Evolutionary conservation across 2,888 invertebrate species (phyloP), one percentile per base, ranked within the genome.

Genomic region (Tetrapedia diversipes): DNA sequence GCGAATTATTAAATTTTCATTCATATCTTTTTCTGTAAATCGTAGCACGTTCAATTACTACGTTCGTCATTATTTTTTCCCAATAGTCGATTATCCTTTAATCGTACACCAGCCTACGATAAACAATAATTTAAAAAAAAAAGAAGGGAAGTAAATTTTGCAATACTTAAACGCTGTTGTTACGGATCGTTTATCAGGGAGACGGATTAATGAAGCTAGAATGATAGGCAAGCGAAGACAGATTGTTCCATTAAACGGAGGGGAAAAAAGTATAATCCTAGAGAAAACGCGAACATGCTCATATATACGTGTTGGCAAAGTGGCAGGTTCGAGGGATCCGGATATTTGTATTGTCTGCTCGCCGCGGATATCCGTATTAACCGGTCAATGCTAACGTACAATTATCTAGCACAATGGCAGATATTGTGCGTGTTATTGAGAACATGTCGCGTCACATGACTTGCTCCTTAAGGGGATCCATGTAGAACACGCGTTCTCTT

Each of bases 321-420:
- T 51, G 6, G 41, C 3, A 39, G 24, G 1, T 45, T 29, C 47
- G 29, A 43, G 61, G 41, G 60, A 70, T 70, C 53, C 61, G 66
- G 57, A 57, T 70, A 77, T 60, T 76, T 65, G 57, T 70, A 57
- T 61, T 76, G 77, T 75, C 71, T 53, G 61, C 34, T 76, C 60
- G 43, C n/a, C 45, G 57, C 71, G 77, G 77, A 76, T 66, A 70
- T 78, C 78, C 78, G 77, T 76, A 76, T 78, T 78, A 78, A 59
- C 71, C 61, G 71, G 77, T 71, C 77, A 63, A 71, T 78, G 70
- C 71, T 67, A 78, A 76, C 57, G 61, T 63, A 59, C 77, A 67
- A 76, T 78, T 78, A 78, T 78, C 61, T 49, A 77, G 43, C 49
- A 76, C 77, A 54, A 77, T 76, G 71, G 71, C 47, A 76, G 77